Base-by-base conservation (phyloP, 2,888 invertebrate species). In the Mechanitis messenoides region DNA sequence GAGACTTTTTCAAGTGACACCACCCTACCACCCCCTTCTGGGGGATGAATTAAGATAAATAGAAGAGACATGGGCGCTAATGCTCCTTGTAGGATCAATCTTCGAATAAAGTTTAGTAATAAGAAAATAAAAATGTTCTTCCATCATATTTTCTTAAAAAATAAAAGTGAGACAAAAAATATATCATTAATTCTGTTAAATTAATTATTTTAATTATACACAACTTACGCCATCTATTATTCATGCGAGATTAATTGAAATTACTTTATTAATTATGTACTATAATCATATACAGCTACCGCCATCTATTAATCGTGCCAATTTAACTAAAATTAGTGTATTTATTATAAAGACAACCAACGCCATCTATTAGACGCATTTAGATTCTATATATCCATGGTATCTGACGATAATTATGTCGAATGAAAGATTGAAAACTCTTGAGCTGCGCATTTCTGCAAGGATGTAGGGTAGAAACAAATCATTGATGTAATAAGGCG, bases 1-100 rank as follows among this genome's bases (percentile, higher is more conserved):
- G 89, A 89, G 88, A 88, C 87, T 87, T 87, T 88, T 88, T 89
- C 86, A 88, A 88, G 88, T 86, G 87, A 82, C 80, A 74, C 50
- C 50, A 74, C 72, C 77, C 75, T 71, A 78, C 72, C 62, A 46
- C 45, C 57, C 57, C 33, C 53, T 56, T 59, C 69, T 55, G 28
- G 57, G 69, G 71, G 72, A 59, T 69, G 65, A 53, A 42, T 53
- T 46, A 33, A 35, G 66, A 64, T 59, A 20, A 7, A 47, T 76
- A 67, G 83, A 84, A 73, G 68, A 60, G 78, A 4, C 69, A 33
- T 35, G 35, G 20, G 35, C 35, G 35, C 35, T 35, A 35, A 35
- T 35, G 35, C 35, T 2, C 35, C 35, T 35, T 2, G 6, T 35
- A 6, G 35, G 35, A 35, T 35, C 20, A 20, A 20, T 20, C 35